A percentile compares a stretch with the other conserved stretches of the same genome.
Evolutionary conservation across 2,888 invertebrate genomes (phyloP).

Genomic region (Mycalesis mineus): DNA sequence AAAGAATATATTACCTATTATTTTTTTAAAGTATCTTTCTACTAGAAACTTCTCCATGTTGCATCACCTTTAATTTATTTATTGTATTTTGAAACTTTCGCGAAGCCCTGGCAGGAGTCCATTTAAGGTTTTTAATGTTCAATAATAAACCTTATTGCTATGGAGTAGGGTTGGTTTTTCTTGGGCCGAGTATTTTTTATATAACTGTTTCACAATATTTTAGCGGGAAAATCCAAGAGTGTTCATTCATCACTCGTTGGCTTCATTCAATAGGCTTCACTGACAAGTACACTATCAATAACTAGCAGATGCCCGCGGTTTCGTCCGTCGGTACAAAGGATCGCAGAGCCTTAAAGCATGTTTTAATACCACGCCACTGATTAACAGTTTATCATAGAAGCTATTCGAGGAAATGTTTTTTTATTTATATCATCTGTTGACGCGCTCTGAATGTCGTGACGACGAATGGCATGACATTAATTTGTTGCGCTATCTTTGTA

Average conservation of each 20-base stretch:
- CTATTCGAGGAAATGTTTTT: too few species aligned
- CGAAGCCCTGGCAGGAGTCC: constrained; percentile 54
- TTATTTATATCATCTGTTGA: too few species aligned
- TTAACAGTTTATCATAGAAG: too few species aligned
- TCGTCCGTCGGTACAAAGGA: too few species aligned
- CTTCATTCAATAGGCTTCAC: constrained; percentile 23
- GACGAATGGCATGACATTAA: too few species aligned
- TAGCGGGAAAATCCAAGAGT: constrained; percentile 11
- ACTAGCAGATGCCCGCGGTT: too few species aligned
- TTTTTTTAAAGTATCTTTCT: constrained; percentile 16
- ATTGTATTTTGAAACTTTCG: constrained; percentile 36
- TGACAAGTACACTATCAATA: background rate
- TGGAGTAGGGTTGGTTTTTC: constrained; percentile 6
- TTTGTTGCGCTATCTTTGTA: too few species aligned
- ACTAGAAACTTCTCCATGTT: constrained; percentile 45
- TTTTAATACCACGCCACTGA: too few species aligned
- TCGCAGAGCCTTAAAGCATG: too few species aligned
- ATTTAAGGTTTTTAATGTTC: constrained; percentile 27
- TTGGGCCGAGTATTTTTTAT: background rate
- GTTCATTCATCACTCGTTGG: constrained; percentile 26
- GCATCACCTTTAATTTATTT: constrained; percentile 55
- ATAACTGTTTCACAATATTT: constrained; percentile 24
- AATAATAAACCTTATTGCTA: constrained; percentile 16
- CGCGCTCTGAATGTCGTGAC: too few species aligned
- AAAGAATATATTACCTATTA: too few species aligned